These are phyloP conservation scores for Kryptolebias ocellatus DNA, from an alignment of 2,797 vertebrate species.

Conservation along the genomic window DNA sequence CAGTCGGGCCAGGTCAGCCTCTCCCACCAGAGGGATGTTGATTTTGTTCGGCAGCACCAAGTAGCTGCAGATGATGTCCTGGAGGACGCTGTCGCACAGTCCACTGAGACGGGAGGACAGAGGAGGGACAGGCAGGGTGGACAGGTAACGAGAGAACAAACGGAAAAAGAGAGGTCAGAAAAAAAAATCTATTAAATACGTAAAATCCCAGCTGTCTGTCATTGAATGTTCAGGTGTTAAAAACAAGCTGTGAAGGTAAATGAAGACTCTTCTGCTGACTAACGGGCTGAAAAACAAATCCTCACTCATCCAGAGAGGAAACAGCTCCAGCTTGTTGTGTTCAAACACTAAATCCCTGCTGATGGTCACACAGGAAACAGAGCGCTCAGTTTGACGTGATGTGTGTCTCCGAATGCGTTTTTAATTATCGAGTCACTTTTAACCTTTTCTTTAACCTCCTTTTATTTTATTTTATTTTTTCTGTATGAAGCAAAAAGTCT, in stretches of 20 bases:
- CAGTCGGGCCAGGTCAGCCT: slow-evolving; percentile 85
- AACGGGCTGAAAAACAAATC: neutral
- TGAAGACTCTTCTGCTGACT: neutral
- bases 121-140: neutral
- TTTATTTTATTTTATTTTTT: too few species aligned
- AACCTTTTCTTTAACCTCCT: too few species aligned
- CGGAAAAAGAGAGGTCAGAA: neutral
- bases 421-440: too few species aligned
- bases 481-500: too few species aligned
- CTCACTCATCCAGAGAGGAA: neutral
- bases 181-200: neutral
- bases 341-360: neutral
- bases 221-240: too few species aligned
- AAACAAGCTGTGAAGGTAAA: too few species aligned
- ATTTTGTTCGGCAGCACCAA: slow-evolving; percentile 94
- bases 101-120: slow-evolving; percentile 75
- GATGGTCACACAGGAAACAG: too few species aligned
- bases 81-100: slow-evolving; percentile 90
- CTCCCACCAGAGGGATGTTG: slow-evolving; percentile 91
- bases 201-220: neutral
- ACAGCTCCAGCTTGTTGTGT: neutral
- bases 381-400: too few species aligned
- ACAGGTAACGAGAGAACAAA: neutral
- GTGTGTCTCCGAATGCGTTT: too few species aligned
- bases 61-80: slow-evolving; percentile 92